phyloP scores from a whole-genome alignment of 2,888 invertebrate genomes.

The Diploptera punctata region DNA sequence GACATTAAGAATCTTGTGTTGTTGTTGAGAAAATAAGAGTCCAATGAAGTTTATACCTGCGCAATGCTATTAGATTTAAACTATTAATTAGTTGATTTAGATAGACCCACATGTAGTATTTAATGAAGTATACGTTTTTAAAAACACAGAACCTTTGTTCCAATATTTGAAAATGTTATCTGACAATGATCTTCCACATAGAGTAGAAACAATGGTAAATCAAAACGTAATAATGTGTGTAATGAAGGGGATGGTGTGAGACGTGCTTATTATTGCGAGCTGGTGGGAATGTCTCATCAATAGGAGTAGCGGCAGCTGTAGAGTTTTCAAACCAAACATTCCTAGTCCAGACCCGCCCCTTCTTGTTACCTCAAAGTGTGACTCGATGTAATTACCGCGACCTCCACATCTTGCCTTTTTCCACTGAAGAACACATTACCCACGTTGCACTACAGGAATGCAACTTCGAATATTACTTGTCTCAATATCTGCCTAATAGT shows the following conservation, averaged over 20 bases:
- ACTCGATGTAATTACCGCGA: conserved; percentile 4
- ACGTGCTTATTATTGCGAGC: neutral
- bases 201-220: conserved; percentile 8
- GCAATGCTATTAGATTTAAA: too few species aligned
- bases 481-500: too few species aligned
- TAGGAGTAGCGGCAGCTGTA: conserved; percentile 19
- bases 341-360: neutral
- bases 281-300: conserved; percentile 16
- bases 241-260: neutral
- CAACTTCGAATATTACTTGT: too few species aligned
- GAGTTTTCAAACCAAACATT: conserved; percentile 28
- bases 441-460: too few species aligned
- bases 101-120: too few species aligned
- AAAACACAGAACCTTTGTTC: neutral
- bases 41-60: too few species aligned
- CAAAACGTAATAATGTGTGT: conserved; percentile 14
- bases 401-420: neutral
- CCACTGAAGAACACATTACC: conserved; percentile 20
- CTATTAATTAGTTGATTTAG: too few species aligned
- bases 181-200: too few species aligned
- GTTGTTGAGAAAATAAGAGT: too few species aligned
- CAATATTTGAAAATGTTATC: neutral
- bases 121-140: too few species aligned
- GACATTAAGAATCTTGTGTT: too few species aligned
- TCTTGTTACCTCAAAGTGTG: conserved; percentile 29